phyloP scores from a whole-genome alignment of 2,888 invertebrate genomes.

The Oxyscelio sp. region DNA sequence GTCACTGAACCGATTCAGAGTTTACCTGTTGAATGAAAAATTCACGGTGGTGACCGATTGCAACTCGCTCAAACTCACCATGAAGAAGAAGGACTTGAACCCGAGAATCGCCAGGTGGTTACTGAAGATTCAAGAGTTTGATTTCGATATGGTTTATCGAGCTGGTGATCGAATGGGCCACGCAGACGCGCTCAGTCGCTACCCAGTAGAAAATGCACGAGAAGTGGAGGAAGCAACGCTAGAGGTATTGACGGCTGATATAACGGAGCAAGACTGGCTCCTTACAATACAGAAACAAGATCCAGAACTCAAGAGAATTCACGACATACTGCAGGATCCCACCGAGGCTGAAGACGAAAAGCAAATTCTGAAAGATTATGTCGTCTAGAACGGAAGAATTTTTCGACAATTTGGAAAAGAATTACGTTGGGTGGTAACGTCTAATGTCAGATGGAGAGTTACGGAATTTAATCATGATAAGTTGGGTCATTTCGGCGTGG shows the following conservation, averaged over 20 bases:
- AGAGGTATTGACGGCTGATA: neutral
- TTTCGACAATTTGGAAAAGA: neutral
- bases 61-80: slow-evolving; percentile 30
- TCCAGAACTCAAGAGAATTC: neutral
- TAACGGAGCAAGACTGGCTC: slow-evolving; percentile 19
- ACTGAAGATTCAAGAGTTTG: slow-evolving; percentile 44
- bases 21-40: slow-evolving; percentile 76
- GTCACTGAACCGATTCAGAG: slow-evolving; percentile 82
- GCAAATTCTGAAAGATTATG: neutral
- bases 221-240: neutral
- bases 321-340: neutral
- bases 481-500: slow-evolving; percentile 6
- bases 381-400: neutral
- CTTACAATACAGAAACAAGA: slow-evolving; percentile 19
- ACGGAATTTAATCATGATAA: slow-evolving; percentile 20
- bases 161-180: neutral
- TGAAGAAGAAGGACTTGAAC: slow-evolving; percentile 32
- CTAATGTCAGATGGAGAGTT: slow-evolving; percentile 4
- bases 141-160: slow-evolving; percentile 22
- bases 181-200: neutral
- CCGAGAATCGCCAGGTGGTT: slow-evolving; percentile 41
- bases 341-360: neutral
- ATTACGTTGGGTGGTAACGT: slow-evolving; percentile 17
- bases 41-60: slow-evolving; percentile 41
- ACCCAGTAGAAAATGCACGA: neutral